Base-by-base conservation (phyloP, 2,888 invertebrate genomes). In the Aproaerema taeniolella region DNA sequence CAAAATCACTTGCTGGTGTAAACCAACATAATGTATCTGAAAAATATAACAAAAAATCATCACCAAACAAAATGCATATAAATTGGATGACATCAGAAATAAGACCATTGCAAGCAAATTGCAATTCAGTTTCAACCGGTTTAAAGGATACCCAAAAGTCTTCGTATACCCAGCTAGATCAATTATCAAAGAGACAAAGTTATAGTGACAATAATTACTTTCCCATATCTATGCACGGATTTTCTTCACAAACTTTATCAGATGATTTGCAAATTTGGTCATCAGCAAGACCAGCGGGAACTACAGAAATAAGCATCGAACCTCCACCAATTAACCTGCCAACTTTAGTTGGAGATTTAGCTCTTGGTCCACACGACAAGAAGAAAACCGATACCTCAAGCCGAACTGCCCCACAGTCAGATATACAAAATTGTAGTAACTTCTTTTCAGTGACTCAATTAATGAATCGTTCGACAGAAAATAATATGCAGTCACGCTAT, bases 11-110 rank as follows among this genome's bases (percentile, higher is more conserved):
- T 7, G 66, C 66, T 52, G 58, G 61, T 39, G 50, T 50, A 7
- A 58, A 59, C 15, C 56, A 61, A 20, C 72, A 71, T 40, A 67
- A 74, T 44, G 50, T 67, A 38, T 47, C 69, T 25, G 85, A 85
- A 42, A 85, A 85, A 46, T 83, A 70, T 52, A 74, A 77, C 0
- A 86, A 86, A 49, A 86, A 85, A 46, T 80, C 80, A 4, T n/a
- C 28, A 9, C 80, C 82, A 1, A 80, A 54, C 41, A 86, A 86
- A 69, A 83, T 75, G 76, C 86, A 85, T 45, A 86, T 86, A 20
- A 86, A 86, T 52, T 86, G 86, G 86, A 86, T 86, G 86, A 86
- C 86, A 12, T 86, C 86, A 11, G 86, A 86, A 67, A 72, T 73
- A 31, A 72, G 83, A 46, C 70, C 85, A 10, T 69, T 76, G 58